Conservation (phyloP, 2,797 vertebrate species). For the Enteromius argenteus region DNA sequence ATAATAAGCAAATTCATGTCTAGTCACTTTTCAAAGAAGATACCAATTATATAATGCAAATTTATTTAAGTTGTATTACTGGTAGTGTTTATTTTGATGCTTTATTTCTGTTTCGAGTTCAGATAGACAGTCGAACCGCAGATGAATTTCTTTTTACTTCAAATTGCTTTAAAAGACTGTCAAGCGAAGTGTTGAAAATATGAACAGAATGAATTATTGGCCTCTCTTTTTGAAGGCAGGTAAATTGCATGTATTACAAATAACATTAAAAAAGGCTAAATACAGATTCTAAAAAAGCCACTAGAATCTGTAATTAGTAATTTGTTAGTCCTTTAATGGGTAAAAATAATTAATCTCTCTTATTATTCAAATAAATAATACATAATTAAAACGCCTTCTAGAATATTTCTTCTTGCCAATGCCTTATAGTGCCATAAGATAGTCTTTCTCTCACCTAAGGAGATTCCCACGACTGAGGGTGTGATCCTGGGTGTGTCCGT, state of each 20-base stretch:
- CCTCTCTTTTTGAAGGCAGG: no score
- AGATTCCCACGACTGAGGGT: constrained; percentile 79
- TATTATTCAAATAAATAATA: not conserved
- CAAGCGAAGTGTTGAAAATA: not conserved
- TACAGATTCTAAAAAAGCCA: not conserved
- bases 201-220: not conserved
- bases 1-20: not conserved
- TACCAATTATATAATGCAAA: not conserved
- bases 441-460: constrained; percentile 80
- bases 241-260: not conserved
- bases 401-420: not conserved
- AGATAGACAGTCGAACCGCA: not conserved
- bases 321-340: not conserved
- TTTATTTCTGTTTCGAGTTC: not conserved
- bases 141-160: not conserved
- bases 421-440: not conserved
- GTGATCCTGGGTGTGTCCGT: constrained; percentile 77
- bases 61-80: not conserved
- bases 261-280: not conserved
- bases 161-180: not conserved
- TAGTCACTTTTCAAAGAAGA: not conserved
- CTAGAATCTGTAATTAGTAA: not conserved
- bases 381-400: not conserved
- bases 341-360: not conserved
- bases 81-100: not conserved